Base-by-base conservation (phyloP, 1,140 invertebrate genomes). In the Lycorma delicatula region DNA sequence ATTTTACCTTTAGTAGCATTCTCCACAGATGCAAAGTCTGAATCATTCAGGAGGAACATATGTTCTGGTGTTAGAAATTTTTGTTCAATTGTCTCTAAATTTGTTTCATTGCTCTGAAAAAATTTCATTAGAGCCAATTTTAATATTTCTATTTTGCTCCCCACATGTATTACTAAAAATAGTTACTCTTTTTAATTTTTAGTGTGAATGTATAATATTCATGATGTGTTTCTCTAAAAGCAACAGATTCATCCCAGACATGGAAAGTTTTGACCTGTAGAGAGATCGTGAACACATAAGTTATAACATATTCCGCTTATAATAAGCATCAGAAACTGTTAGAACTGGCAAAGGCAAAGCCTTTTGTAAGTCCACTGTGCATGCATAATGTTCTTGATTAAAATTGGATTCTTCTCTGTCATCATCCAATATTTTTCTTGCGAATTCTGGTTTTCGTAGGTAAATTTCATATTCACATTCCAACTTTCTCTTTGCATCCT, bases 291-390 rank as follows among this genome's bases (percentile, higher is more conserved):
- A 54, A 48, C 63, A 61, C 7, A 64, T 58, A 60, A 63, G 63
- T 51, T 62, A 61, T 50, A 63, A 61, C 56, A 63, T 57, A 56
- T 66, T 66, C 46, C 61, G 65, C 52, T 66, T 66, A 58, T 64
- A 66, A 56, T 66, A 65, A 57, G 63, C 63, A 34, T 58, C 26
- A 11, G 59, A 62, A 52, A 51, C 58, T 16, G 54, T 58, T 26
- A 67, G 55, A 41, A 63, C 64, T 11, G 64, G 64, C 57, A 61
- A 67, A 20, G 60, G 54, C 36, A 67, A 58, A 56, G 62, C 60
- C 58, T 67, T 67, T 61, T 64, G 41, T 18, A 66, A 60, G 51
- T 66, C 65, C 49, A 66, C 63, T n/a, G 62, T 58, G 48, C 62
- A 60, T 56, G 54, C 64, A 52, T 60, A 63, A 53, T 53, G 56